A percentile compares a stretch with the other conserved stretches of the same genome.
Conservation (phyloP, 2,797 vertebrate species). For the Molossus alvarezi region DNA sequence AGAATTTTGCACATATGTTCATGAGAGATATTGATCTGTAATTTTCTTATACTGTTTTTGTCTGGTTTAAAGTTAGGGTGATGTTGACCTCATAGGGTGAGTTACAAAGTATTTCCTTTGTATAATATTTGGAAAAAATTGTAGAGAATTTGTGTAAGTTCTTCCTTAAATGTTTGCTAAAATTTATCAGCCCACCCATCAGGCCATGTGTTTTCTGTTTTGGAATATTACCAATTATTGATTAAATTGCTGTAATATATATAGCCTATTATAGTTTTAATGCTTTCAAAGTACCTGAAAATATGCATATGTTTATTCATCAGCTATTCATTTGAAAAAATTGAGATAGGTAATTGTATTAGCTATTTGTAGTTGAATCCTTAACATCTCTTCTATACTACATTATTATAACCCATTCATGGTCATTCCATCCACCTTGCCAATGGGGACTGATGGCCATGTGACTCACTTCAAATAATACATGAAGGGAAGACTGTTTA, state of each 20-base stretch:
- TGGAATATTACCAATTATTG: neutral
- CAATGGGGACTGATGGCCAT: neutral
- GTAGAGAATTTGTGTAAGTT: neutral
- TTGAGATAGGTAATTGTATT: neutral
- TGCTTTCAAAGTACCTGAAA: neutral
- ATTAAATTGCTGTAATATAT: slow-evolving; percentile 1
- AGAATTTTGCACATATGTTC: too few species aligned
- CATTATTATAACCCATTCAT: neutral
- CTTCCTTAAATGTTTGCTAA: too few species aligned
- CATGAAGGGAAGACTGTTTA: neutral
- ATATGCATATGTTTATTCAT: neutral
- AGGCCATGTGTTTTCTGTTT: too few species aligned
- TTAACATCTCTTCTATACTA: neutral
- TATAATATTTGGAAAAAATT: neutral
- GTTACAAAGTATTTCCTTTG: neutral
- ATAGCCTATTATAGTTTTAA: neutral
- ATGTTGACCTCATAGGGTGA: neutral
- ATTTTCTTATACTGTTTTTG: neutral
- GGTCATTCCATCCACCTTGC: neutral
- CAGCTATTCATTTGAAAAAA: neutral
- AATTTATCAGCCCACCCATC: too few species aligned
- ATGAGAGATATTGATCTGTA: neutral
- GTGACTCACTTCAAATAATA: neutral
- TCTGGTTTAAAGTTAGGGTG: neutral
- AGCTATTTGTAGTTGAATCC: neutral